phyloP scores from a whole-genome alignment of 2,888 invertebrate genomes.

The Meloe dianella region DNA sequence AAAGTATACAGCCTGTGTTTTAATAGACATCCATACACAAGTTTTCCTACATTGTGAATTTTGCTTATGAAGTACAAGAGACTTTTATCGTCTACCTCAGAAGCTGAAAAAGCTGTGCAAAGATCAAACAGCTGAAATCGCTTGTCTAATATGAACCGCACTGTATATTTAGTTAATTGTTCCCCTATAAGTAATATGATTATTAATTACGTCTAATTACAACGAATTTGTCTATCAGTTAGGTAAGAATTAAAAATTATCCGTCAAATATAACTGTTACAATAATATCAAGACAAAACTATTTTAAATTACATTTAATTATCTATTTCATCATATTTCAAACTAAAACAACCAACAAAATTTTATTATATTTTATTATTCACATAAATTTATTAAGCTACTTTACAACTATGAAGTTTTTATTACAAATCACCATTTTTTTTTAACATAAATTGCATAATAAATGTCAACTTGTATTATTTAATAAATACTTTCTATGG shows the following conservation, averaged over 20 bases:
- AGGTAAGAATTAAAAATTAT: background rate
- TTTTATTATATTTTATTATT: background rate
- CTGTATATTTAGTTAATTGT: too few species aligned
- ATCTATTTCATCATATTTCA: constrained; percentile 15
- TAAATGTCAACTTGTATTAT: background rate
- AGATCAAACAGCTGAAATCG: too few species aligned
- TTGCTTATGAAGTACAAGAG: too few species aligned
- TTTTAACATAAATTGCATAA: background rate
- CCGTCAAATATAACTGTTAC: background rate
- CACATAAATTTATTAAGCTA: background rate
- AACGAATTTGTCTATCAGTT: background rate
- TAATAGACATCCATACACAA: too few species aligned
- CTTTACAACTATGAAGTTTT: background rate
- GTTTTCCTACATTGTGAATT: too few species aligned
- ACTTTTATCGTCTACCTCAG: too few species aligned
- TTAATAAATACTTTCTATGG: background rate
- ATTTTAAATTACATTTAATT: constrained; percentile 13
- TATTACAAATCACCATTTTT: background rate
- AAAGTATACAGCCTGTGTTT: too few species aligned
- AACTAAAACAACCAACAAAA: background rate
- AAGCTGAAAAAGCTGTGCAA: too few species aligned
- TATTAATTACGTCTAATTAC: background rate
- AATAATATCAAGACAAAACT: background rate
- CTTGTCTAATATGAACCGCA: too few species aligned
- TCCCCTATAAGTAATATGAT: background rate